Percentiles rank a stretch among this genome's conserved stretches.
These are phyloP conservation scores for Drosophila kepulauana DNA, from an alignment of 1,140 invertebrate genomes.

Conservation along the genomic window DNA sequence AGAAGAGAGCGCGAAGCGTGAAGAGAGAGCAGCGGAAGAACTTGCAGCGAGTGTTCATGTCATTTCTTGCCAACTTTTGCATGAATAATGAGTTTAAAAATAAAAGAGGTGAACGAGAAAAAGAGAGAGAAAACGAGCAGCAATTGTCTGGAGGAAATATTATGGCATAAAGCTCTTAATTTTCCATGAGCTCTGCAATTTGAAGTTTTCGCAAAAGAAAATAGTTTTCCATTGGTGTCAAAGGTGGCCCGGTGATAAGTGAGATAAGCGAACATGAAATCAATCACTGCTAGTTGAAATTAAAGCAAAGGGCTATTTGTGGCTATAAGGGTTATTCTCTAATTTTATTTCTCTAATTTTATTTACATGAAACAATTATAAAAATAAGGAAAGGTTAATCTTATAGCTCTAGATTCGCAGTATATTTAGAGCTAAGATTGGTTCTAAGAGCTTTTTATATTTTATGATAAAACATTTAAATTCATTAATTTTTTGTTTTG, in stretches of 20 bases:
- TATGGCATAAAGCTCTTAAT: slow-evolving; percentile 8
- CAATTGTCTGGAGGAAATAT: slow-evolving; percentile 23
- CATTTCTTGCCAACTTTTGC: slow-evolving; percentile 47
- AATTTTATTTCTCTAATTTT: too few relatives aligned
- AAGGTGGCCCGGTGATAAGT: not conserved
- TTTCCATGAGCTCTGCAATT: not conserved
- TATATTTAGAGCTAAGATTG: too few relatives aligned
- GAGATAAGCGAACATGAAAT: not conserved
- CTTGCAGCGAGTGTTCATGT: slow-evolving; percentile 22
- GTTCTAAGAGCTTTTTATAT: too few relatives aligned
- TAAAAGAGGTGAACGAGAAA: not conserved
- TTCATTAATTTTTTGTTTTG: too few relatives aligned
- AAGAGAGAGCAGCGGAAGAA: not conserved
- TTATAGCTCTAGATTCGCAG: too few relatives aligned
- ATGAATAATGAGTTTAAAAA: slow-evolving; percentile 43
- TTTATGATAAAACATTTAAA: too few relatives aligned
- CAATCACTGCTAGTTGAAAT: not conserved
- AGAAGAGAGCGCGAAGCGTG: not conserved
- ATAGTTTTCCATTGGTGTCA: slow-evolving; percentile 16
- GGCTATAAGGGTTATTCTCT: too few relatives aligned
- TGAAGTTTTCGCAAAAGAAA: not conserved
- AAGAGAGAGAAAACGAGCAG: not conserved
- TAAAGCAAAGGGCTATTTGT: too few relatives aligned
- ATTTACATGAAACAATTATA: too few relatives aligned
- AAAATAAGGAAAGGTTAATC: too few relatives aligned